A percentile compares a stretch with the other conserved stretches of the same genome.
phyloP scores from a whole-genome alignment of 2,113 vertebrate genomes.

The Tupaia tana region DNA sequence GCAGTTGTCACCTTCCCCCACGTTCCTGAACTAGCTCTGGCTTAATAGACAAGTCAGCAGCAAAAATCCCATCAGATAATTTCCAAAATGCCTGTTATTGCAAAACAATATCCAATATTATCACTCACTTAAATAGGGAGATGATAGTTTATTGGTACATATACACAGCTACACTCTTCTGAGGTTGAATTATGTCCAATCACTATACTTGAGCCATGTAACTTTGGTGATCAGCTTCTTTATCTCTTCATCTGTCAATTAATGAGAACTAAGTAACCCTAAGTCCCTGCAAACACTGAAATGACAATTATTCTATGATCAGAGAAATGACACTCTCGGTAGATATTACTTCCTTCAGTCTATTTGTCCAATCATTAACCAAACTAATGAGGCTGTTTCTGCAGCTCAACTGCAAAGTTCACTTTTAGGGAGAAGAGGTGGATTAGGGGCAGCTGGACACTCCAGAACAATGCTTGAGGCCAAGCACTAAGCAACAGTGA shows the following conservation, averaged over 20 bases:
- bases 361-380: slow-evolving; percentile 65
- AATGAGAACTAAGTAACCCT: not conserved
- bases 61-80: not conserved
- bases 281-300: not conserved
- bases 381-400: slow-evolving; percentile 52
- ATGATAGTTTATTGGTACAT: not conserved
- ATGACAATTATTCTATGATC: not conserved
- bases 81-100: not conserved
- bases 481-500: not conserved
- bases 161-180: not conserved
- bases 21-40: not conserved
- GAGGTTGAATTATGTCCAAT: not conserved
- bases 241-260: not conserved
- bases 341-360: not conserved
- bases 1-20: not conserved
- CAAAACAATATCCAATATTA: not conserved
- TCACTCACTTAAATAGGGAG: not conserved
- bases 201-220: not conserved
- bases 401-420: slow-evolving; percentile 66
- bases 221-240: not conserved
- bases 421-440: slow-evolving; percentile 1
- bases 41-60: not conserved
- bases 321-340: slow-evolving; percentile 35
- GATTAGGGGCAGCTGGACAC: not conserved
- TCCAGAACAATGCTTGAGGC: not conserved